Conservation (phyloP, 2,888 invertebrate species). For the Macrosoma leucophasiata region DNA sequence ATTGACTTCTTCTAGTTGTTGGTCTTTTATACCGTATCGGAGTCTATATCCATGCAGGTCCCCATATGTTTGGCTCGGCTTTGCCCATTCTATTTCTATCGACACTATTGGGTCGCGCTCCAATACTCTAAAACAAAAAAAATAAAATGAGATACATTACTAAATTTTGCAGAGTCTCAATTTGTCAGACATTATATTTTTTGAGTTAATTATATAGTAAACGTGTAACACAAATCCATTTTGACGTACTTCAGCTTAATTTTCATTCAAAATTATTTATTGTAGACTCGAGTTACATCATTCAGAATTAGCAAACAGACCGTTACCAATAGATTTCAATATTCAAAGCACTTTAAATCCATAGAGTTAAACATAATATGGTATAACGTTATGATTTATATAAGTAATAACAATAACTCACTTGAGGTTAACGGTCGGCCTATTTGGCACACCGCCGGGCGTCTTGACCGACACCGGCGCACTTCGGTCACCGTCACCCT, state of each 20-base stretch:
- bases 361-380: too few species aligned
- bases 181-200: too few species aligned
- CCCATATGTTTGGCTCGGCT: conserved; percentile 92
- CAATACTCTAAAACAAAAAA: conserved; percentile 78
- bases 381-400: too few species aligned
- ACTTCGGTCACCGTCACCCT: conserved; percentile 97
- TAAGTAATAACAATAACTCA: conserved; percentile 60
- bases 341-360: too few species aligned
- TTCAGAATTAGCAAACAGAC: neutral
- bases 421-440: conserved; percentile 88
- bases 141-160: conserved; percentile 16
- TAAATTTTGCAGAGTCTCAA: too few species aligned
- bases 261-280: conserved; percentile 1
- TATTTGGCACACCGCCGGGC: conserved; percentile 93
- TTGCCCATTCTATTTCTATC: conserved; percentile 94
- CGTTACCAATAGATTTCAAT: neutral
- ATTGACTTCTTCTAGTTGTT: conserved; percentile 82
- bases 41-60: conserved; percentile 90
- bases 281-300: neutral
- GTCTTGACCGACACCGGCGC: conserved; percentile 90
- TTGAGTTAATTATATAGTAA: too few species aligned
- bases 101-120: conserved; percentile 91
- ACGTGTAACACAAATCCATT: too few species aligned
- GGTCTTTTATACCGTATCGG: conserved; percentile 90
- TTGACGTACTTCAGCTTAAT: too few species aligned